Conservation (phyloP, 2,797 vertebrate species). For the Chelon auratus region DNA sequence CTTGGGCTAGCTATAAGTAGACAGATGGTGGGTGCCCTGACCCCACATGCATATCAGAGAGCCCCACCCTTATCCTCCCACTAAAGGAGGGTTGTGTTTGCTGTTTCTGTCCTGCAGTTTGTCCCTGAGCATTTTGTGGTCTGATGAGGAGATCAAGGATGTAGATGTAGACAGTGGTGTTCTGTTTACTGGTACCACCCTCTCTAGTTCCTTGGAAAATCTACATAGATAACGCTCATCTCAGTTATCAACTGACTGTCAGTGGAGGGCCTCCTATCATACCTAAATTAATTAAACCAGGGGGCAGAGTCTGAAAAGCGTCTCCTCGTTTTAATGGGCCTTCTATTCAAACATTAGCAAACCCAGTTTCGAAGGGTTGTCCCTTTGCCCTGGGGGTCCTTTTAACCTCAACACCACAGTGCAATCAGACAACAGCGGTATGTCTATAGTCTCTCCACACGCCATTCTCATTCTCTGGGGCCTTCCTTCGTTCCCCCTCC, state of each 20-base stretch:
- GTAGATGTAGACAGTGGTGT: conserved; percentile 20
- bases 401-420: conserved; percentile 46
- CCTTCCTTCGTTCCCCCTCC: conserved; percentile 17
- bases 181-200: conserved; percentile 42
- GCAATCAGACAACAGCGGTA: conserved; percentile 49
- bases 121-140: conserved; percentile 4
- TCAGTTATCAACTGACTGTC: conserved; percentile 27
- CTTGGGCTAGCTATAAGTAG: conserved; percentile 36
- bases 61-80: conserved; percentile 32
- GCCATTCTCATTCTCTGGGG: conserved; percentile 20
- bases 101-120: conserved; percentile 10
- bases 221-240: conserved; percentile 34
- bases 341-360: conserved; percentile 58
- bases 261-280: conserved; percentile 26
- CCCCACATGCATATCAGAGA: conserved; percentile 23
- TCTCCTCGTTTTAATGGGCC: conserved; percentile 55
- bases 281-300: conserved; percentile 54
- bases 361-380: conserved; percentile 54
- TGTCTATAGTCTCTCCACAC: conserved; percentile 32
- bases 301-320: conserved; percentile 26
- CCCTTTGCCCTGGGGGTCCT: conserved; percentile 41
- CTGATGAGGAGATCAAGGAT: conserved; percentile 36
- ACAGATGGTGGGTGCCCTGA: conserved; percentile 55
- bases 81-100: conserved; percentile 31
- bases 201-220: conserved; percentile 45